Conservation (phyloP, 2,888 invertebrate genomes). For the Hyposoter didymator region DNA sequence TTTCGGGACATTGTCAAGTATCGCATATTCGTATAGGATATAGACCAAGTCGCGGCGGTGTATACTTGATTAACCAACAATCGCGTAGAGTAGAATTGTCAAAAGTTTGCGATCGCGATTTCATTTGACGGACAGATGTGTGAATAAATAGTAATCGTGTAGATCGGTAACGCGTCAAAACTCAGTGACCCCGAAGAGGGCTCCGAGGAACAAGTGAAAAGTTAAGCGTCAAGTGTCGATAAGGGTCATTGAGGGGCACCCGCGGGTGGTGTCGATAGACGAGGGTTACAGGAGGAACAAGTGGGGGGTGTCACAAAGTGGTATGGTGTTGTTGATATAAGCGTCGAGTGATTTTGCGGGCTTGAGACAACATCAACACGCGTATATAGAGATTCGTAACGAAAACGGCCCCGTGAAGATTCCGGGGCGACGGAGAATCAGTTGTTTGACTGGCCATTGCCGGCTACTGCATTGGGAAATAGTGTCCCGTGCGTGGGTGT, state of each 20-base stretch:
- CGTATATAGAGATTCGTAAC: slow-evolving; percentile 4
- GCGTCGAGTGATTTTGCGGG: slow-evolving; percentile 36
- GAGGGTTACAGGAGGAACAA: slow-evolving; percentile 45
- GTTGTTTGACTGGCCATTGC: slow-evolving; percentile 63
- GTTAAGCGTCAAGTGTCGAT: slow-evolving; percentile 35
- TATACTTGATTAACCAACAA: neutral
- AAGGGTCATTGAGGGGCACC: slow-evolving; percentile 44
- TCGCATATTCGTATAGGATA: slow-evolving; percentile 15
- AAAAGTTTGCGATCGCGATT: neutral
- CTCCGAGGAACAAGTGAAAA: slow-evolving; percentile 41
- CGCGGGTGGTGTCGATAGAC: slow-evolving; percentile 22
- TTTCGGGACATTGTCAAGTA: slow-evolving; percentile 29
- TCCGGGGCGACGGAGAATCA: slow-evolving; percentile 72
- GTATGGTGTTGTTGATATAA: slow-evolving; percentile 28
- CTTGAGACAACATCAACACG: slow-evolving; percentile 6
- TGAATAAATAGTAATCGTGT: slow-evolving; percentile 2
- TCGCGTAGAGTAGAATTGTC: slow-evolving; percentile 15
- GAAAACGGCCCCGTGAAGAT: slow-evolving; percentile 58
- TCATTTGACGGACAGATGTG: neutral
- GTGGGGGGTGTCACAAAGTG: slow-evolving; percentile 50
- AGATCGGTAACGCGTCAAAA: neutral
- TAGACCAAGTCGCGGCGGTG: neutral
- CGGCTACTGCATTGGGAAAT: slow-evolving; percentile 49
- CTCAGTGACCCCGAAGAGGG: neutral
- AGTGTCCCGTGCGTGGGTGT: slow-evolving; percentile 15